A percentile compares a stretch with the other conserved stretches of the same genome.
Conservation (phyloP, 2,113 vertebrate species). For the Pedetes capensis region DNA sequence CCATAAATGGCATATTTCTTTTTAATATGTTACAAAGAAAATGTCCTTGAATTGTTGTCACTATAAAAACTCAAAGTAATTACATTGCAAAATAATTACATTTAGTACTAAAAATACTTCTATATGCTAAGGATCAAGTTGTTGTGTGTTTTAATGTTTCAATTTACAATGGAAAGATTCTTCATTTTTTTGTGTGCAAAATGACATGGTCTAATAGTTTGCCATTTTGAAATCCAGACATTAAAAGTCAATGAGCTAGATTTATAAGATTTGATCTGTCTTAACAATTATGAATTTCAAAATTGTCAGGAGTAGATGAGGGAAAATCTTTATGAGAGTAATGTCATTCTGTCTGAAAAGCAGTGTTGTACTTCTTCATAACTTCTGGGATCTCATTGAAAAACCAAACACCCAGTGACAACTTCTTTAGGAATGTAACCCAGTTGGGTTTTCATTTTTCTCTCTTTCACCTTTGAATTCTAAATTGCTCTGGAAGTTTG, state of each 20-base stretch:
- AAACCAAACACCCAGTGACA: not conserved
- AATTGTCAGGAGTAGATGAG: not conserved
- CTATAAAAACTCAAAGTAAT: not conserved
- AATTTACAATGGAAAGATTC: not conserved
- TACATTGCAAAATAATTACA: not conserved
- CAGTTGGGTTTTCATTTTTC: not conserved
- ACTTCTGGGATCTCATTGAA: not conserved
- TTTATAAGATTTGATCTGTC: conserved; percentile 13
- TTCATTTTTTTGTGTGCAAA: not conserved
- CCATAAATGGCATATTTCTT: not conserved
- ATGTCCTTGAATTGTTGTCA: not conserved
- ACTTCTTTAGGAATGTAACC: not conserved
- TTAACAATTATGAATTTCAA: conserved; percentile 39
- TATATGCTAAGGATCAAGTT: not conserved
- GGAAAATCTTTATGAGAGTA: conserved; percentile 29
- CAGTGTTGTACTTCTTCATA: not conserved
- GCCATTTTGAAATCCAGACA: conserved; percentile 28
- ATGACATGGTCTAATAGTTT: not conserved
- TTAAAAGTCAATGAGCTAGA: not conserved
- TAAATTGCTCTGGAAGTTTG: not conserved
- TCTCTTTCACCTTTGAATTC: conserved; percentile 33
- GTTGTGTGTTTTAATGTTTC: not conserved
- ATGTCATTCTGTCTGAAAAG: not conserved
- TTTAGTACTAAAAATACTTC: not conserved
- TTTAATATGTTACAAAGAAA: not conserved